phyloP scores from a whole-genome alignment of 2,797 vertebrate genomes.

The Falco rusticolus region DNA sequence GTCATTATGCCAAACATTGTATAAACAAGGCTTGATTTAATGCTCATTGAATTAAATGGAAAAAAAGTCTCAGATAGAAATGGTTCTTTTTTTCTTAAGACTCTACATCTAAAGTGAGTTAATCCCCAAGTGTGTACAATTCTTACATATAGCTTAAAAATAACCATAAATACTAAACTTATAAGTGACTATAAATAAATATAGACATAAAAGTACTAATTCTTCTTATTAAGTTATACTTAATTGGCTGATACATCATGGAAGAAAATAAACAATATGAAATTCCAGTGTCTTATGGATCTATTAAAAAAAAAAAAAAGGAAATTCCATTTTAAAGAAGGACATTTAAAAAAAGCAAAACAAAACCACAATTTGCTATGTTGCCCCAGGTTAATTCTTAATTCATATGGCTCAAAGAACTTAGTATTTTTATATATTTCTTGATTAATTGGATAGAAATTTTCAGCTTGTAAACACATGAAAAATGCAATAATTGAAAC shows the following conservation, averaged over 20 bases:
- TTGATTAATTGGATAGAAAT: neutral
- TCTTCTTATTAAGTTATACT: neutral
- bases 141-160: neutral
- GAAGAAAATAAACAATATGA: constrained; percentile 15
- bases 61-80: neutral
- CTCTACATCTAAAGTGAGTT: neutral
- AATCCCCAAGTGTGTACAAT: neutral
- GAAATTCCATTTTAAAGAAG: neutral
- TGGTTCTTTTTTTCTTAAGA: neutral
- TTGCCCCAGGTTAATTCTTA: neutral
- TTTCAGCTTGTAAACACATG: neutral
- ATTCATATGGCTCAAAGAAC: neutral
- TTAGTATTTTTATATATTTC: neutral
- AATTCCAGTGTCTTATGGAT: neutral
- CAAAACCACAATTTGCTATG: neutral
- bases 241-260: neutral
- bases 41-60: neutral
- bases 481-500: neutral
- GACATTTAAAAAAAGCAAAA: neutral
- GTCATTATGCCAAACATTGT: neutral
- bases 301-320: neutral
- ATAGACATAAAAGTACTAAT: neutral
- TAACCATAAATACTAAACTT: neutral
- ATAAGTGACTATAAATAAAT: neutral
- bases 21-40: constrained; percentile 37